Base-by-base conservation (phyloP, 2,113 vertebrate species). In the Archilochus colubris region DNA sequence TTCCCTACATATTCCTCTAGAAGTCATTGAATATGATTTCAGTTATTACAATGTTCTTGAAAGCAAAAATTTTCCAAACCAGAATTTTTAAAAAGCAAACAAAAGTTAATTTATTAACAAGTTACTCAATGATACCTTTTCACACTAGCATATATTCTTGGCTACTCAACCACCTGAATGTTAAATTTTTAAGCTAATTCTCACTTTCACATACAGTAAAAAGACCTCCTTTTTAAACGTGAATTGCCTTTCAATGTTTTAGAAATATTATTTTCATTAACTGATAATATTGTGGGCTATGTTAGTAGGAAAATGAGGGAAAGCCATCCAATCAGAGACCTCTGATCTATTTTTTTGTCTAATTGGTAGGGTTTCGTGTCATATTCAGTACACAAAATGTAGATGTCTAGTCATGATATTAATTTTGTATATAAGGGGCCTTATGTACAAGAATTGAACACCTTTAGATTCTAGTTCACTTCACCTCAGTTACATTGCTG, bases 241-340 rank as follows among this genome's bases (percentile, higher is more conserved):
- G 19, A 78, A 82, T n/a, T 93, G 73, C 25, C 55, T 86, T 78
- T 68, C 74, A 95, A 46, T 40, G 6, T 64, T 74, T 76, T 86
- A 86, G 88, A 58, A 94, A 73, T 94, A 88, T 62, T 83, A 88
- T 96, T 97, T 96, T 95, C 86, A 88, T 96, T 95, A 89, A 58
- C 27, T 25, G 54, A 82, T 62, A 92, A 44, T 78, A 94, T 89
- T 94, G 53, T 91, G 55, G 68, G 23, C 27, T 68, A 58, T 48
- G 31, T 81, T 95, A 95, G 28, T 46, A 54, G 72, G 82, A 94
- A 64, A 88, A 92, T 58, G 46, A 78, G 36, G 36, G 36, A 38
- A 38, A 38, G 36, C 8, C 36, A 38, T 38, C 36, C 36, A 38
- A 10, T 38, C 36, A 38, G 38, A 82, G 28, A 14, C 17, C 27